Base-by-base conservation (phyloP, 1,140 invertebrate species). In the Heliconius nattereri region DNA sequence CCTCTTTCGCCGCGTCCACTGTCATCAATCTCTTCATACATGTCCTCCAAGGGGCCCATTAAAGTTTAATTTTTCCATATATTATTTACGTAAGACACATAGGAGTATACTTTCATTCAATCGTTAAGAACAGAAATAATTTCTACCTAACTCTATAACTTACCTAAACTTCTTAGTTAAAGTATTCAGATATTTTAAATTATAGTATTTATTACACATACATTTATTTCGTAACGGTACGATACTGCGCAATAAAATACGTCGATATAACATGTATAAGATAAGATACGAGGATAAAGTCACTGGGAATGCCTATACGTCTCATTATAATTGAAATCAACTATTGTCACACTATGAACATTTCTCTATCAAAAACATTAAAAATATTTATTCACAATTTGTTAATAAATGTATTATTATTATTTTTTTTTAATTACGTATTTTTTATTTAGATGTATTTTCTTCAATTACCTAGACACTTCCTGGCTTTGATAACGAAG, bases 221-320 rank as follows among this genome's bases (percentile, higher is more conserved):
- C 13, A 23, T 60, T 29, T 7, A 11, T 26, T 23, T 57, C 19
- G 1, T 57, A 26, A 9, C 57, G 26, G 26, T 23, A 66, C 23
- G 60, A 11, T 26, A 66, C 26, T 66, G 60, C 60, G 60, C 60
- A 66, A 66, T 66, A 29, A 66, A 66, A 66, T 66, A n/a, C 60
- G 26, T 66, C 60, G 60, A 66, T 66, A 26, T 66, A 16, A 66
- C 11, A 66, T 16, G 26, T 66, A 66, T 11, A 66, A 66, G 60
- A 66, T 66, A 66, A 66, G 60, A 66, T 66, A 66, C 13, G 26
- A 29, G 26, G 23, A 29, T 66, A 66, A 66, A 66, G 60, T 3
- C 9, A 60, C 13, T 66, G 60, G 13, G 9, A 26, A 26, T 66
- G 26, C 8, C 23, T 23, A 60, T 26, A 26, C 19, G 20, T 20